Conservation (phyloP, 2,113 vertebrate genomes). For the Colius striatus region DNA sequence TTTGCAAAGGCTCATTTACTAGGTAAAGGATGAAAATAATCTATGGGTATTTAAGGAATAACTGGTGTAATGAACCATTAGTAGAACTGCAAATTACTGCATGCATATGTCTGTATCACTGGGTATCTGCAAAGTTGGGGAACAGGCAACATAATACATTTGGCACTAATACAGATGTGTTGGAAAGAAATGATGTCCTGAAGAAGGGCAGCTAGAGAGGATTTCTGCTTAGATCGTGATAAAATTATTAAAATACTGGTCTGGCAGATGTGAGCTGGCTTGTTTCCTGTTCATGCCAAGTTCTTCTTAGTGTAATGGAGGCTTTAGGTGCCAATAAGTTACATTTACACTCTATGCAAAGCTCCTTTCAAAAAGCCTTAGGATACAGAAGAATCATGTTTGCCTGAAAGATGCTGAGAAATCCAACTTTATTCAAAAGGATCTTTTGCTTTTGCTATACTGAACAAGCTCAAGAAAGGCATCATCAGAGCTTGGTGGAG, state of each 20-base stretch:
- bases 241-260: not conserved
- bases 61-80: not conserved
- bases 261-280: not conserved
- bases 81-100: not conserved
- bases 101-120: not conserved
- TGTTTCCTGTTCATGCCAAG: not conserved
- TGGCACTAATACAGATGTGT: not conserved
- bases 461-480: not conserved
- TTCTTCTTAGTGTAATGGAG: not conserved
- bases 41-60: not conserved
- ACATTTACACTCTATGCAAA: not conserved
- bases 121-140: not conserved
- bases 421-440: not conserved
- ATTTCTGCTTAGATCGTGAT: not conserved
- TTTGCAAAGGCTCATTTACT: not conserved
- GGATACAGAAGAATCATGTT: not conserved
- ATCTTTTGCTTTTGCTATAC: not conserved
- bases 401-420: not conserved
- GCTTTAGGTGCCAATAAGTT: not conserved
- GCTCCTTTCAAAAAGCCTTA: not conserved
- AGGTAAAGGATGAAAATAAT: not conserved
- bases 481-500: not conserved
- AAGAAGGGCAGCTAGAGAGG: not conserved
- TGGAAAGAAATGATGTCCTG: not conserved
- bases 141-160: not conserved